Evolutionary conservation across 2,797 vertebrate species (phyloP), one percentile per base, ranked within the genome.

Genomic region (Novumbra hubbsi): DNA sequence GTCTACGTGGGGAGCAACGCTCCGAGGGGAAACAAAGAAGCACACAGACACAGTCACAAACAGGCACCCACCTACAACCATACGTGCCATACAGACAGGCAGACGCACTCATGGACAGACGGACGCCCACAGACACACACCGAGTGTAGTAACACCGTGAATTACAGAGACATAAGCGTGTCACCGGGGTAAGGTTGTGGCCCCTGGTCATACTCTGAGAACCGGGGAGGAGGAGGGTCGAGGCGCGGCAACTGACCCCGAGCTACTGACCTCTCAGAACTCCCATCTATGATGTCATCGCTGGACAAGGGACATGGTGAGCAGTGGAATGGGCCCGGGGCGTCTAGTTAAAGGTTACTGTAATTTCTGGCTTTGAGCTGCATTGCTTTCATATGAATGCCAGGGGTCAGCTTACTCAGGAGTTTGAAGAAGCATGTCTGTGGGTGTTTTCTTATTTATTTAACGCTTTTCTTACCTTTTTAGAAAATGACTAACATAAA

Each of bases 261-360:
- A 0, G 24, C 8, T 12, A 21, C 48, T 52, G 48, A 50, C 68
- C 68, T 48, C 48, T 41, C 65, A 34, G 19, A 16, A 32, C 30
- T 5, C 62, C 6, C 30, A 45, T 52, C 27, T 32, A 28, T 83
- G 77, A 86, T 79, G 82, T 83, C 80, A 77, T 75, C 57, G 65
- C 79, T 77, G 73, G 76, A 83, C 78, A 76, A 68, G 73, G 66
- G 32, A 49, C 72, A 77, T 79, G 73, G 79, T 81, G n/a, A 80
- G 78, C 57, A 72, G 76, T 78, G 83, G 75, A 80, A 34, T 74
- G 77, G 76, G 72, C 84, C 76, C 15, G 0, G 16, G 41, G 14
- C 27, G 45, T 45, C 68, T 9, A 50, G 45, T 50, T 50, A 30
- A 49, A 32, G 68, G 27, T 32, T 52, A 28, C 24, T 49, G 5